Evolutionary conservation across 2,797 vertebrate genomes (phyloP).

Genomic region (Adrianichthys oophorus): DNA sequence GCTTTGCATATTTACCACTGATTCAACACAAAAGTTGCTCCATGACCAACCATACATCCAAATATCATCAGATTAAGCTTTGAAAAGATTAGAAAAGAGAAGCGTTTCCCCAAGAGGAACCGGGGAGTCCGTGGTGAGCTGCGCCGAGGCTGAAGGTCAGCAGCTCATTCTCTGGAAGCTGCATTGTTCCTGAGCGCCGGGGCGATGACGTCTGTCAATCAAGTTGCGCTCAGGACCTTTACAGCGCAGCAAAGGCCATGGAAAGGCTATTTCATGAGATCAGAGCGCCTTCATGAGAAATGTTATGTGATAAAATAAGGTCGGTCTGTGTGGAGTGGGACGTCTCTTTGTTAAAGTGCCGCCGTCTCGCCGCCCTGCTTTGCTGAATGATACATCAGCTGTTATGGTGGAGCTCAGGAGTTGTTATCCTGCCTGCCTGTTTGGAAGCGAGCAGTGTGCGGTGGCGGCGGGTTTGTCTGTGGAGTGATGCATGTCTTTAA

Average conservation of each 20-base stretch:
- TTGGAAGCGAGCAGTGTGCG: conserved; percentile 16
- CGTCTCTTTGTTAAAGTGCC: background rate
- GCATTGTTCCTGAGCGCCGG: conserved; percentile 25
- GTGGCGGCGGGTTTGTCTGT: conserved; percentile 46
- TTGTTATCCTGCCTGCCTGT: conserved; percentile 28
- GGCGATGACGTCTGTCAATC: conserved; percentile 64
- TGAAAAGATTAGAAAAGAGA: conserved; percentile 3
- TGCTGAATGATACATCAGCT: conserved; percentile 45
- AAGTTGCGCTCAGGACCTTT: conserved; percentile 50
- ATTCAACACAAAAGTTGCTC: background rate
- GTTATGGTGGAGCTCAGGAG: conserved; percentile 29
- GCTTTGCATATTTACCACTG: no score
- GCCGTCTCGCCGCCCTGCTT: conserved; percentile 12
- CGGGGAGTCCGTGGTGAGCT: conserved; percentile 3
- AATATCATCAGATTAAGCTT: conserved; percentile 43
- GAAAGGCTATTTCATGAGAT: conserved; percentile 11
- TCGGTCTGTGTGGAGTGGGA: background rate
- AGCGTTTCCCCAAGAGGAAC: conserved; percentile 27
- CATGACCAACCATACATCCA: background rate
- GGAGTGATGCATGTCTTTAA: conserved; percentile 77
- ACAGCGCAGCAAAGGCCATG: conserved; percentile 17
- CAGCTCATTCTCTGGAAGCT: conserved; percentile 4
- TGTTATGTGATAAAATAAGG: conserved; percentile 49
- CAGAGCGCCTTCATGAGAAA: conserved; percentile 43
- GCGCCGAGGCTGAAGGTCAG: conserved; percentile 42